Evolutionary conservation across 2,797 vertebrate genomes (phyloP).

Genomic region (Muscicapa comitata): DNA sequence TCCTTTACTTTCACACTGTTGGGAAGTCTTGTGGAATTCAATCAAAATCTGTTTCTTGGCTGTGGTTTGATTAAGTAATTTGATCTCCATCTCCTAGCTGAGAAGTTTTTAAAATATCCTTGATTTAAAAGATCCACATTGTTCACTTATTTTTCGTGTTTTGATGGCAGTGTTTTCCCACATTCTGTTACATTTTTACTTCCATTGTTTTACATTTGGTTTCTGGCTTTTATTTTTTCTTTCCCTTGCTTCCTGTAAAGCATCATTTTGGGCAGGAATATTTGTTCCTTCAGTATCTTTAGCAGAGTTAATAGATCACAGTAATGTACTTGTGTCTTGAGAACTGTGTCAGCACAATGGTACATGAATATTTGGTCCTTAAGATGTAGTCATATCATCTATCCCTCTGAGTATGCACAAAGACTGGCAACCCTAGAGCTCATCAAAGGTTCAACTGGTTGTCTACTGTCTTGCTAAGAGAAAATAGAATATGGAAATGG

Average conservation of each 20-base stretch:
- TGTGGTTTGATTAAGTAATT: neutral
- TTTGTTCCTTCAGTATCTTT: neutral
- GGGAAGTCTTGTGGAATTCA: neutral
- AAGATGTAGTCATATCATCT: neutral
- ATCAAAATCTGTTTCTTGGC: neutral
- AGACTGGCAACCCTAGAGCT: neutral
- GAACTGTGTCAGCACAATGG: neutral
- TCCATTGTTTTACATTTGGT: neutral
- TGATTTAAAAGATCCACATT: neutral
- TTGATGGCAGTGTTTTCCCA: neutral
- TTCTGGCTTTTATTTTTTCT: neutral
- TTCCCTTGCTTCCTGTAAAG: neutral
- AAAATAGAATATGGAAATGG: neutral
- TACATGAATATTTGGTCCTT: neutral
- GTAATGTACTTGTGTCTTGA: neutral
- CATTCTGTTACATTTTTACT: neutral
- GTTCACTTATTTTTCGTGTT: neutral
- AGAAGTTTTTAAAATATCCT: neutral
- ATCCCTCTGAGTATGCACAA: neutral
- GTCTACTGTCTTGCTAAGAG: neutral
- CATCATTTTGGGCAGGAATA: neutral
- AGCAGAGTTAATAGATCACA: neutral
- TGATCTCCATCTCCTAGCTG: neutral
- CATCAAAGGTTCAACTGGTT: neutral
- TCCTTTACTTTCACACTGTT: neutral